Base-by-base conservation (phyloP, 1,140 invertebrate species). In the Drosophila arawakana region DNA sequence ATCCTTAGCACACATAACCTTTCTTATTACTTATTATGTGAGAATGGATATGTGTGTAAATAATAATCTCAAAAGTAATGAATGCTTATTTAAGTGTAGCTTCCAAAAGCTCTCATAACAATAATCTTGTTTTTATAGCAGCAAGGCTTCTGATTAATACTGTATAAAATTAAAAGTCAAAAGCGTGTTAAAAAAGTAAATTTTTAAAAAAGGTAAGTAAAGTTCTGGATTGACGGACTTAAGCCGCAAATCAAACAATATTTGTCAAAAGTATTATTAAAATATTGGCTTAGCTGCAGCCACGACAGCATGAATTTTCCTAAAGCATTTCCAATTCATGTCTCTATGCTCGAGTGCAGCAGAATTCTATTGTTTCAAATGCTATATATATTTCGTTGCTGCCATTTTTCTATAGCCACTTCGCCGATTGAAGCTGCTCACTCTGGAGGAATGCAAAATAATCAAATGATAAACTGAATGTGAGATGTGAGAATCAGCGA, bases 391-490 rank as follows among this genome's bases (percentile, higher is more conserved):
- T 35, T 2, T 35, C 34, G n/a, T 13, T 35, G 30, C 10, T 47
- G 18, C 13, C 25, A 13, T 34, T 8, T 52, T 55, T 39, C 34
- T n/a, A 37, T 55, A 18, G 39, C 34, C 37, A 57, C 15, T 52
- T 35, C 15, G 37, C 21, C 61, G 15, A 18, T 54, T 55, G 15
- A 25, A 25, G 41, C 10, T 21, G 44, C 25, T n/a, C 8, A n/a
- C 30, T 44, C 41, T 47, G n/a, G 54, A 41, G 55, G 52, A 55
- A 63, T 63, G 60, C 41, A 63, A 63, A 47, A 44, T 57, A 71
- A 63, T 55, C 68, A 71, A 71, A 47, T 71, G 68, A 71, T 71
- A 71, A 55, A 71, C 59, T 13, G 70, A 59, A 41, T 57, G 7
- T 41, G 54, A 66, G 25, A 58, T 62, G 59, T 46, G 39, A 21